A percentile compares a stretch with the other conserved stretches of the same genome.
Evolutionary conservation across 2,113 vertebrate species (phyloP).

Genomic region (crab-eating macaque (Macaca fascicularis)): DNA sequence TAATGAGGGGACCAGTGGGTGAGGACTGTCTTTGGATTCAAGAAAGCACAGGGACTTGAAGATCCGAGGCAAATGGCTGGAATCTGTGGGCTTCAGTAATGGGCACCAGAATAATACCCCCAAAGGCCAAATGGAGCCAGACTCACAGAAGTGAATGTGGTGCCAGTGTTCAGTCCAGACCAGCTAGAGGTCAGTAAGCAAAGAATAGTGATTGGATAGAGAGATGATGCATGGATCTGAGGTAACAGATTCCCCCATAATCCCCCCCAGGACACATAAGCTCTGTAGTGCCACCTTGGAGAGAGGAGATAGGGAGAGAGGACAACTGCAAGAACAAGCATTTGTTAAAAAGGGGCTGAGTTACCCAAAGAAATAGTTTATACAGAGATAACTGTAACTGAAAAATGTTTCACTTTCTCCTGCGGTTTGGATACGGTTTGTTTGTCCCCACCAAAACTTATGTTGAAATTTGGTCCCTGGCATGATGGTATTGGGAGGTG

Average conservation of each 20-base stretch:
- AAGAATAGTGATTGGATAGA: not conserved
- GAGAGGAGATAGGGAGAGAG: not conserved
- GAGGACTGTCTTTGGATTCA: no score
- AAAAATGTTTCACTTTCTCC: not conserved
- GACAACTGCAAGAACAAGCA: not conserved
- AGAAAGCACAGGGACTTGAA: not conserved
- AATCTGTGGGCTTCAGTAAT: not conserved
- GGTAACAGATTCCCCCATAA: not conserved
- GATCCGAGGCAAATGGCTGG: not conserved
- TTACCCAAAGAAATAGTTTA: not conserved
- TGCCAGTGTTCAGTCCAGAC: not conserved
- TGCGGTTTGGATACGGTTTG: not conserved
- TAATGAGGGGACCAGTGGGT: no score
- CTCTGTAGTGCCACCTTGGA: not conserved
- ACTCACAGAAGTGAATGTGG: not conserved
- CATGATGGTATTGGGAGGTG: not conserved
- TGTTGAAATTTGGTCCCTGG: not conserved
- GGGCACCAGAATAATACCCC: not conserved
- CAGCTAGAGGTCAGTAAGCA: not conserved
- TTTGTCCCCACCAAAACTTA: not conserved
- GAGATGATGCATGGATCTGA: not conserved
- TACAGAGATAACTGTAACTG: not conserved
- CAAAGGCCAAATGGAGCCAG: not conserved
- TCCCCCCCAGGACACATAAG: not conserved
- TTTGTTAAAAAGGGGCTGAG: not conserved